These are phyloP conservation scores for Empidonax alnorum DNA, from an alignment of 2,113 vertebrate genomes.

Conservation along the genomic window DNA sequence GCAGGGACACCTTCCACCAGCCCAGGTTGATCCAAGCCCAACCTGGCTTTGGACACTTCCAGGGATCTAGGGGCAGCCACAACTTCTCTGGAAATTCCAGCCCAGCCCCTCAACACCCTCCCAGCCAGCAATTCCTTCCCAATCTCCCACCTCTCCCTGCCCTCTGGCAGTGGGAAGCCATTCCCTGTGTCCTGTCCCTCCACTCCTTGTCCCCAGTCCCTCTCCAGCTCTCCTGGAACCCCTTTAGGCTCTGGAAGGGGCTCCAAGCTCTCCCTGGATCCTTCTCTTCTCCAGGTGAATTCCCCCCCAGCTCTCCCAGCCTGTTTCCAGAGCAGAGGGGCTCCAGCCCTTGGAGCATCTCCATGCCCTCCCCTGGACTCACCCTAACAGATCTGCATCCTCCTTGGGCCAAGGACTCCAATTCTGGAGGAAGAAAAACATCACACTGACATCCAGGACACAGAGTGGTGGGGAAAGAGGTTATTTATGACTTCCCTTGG, in stretches of 20 bases:
- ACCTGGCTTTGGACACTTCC: neutral
- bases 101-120: rapidly evolving
- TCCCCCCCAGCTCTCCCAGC: neutral
- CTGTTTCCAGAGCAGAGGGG: neutral
- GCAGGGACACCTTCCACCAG: rapidly evolving
- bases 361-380: neutral
- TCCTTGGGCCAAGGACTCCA: neutral
- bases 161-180: neutral
- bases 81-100: neutral
- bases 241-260: neutral
- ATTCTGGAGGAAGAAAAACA: neutral
- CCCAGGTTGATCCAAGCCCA: neutral
- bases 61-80: neutral
- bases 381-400: neutral
- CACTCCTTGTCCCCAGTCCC: neutral
- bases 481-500: neutral
- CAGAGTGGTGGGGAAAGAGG: neutral
- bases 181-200: neutral
- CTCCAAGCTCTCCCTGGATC: neutral
- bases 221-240: neutral
- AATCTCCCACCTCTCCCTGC: rapidly evolving
- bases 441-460: neutral
- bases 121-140: rapidly evolving
- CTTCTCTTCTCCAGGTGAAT: neutral
- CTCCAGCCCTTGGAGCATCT: neutral